These are phyloP conservation scores for Ichneumon xanthorius DNA, from an alignment of 2,888 invertebrate species.

Conservation along the genomic window DNA sequence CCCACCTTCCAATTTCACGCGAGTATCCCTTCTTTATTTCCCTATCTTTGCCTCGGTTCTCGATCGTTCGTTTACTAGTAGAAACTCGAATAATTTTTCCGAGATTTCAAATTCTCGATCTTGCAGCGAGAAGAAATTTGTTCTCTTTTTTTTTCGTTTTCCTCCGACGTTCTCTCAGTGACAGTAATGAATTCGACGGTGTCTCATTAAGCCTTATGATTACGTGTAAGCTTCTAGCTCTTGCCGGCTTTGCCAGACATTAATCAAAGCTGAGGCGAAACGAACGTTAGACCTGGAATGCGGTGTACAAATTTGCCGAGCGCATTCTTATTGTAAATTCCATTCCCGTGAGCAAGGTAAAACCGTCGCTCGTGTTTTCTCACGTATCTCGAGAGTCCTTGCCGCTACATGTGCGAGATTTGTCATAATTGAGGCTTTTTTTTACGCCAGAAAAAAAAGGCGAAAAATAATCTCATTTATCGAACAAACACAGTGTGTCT, in stretches of 20 bases:
- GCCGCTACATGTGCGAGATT: slow-evolving; percentile 42
- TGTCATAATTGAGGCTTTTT: slow-evolving; percentile 43
- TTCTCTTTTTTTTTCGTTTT: slow-evolving; percentile 7
- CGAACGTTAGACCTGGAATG: slow-evolving; percentile 65
- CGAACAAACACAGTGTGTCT: neutral
- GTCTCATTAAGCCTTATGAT: slow-evolving; percentile 71
- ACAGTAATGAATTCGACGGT: slow-evolving; percentile 57
- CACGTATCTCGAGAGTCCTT: slow-evolving; percentile 42
- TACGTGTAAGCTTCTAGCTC: slow-evolving; percentile 67
- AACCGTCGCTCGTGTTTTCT: slow-evolving; percentile 46
- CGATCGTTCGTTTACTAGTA: no score
- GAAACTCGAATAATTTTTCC: neutral
- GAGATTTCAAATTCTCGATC: slow-evolving; percentile 27
- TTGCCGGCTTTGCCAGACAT: slow-evolving; percentile 66
- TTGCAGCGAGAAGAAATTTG: slow-evolving; percentile 5
- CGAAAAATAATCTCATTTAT: neutral
- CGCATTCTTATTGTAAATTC: slow-evolving; percentile 73
- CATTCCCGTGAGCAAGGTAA: slow-evolving; percentile 71
- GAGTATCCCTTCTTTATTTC: no score
- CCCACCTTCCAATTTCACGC: no score
- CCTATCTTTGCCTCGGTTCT: no score
- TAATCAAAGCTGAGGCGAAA: slow-evolving; percentile 68
- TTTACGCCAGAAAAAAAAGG: neutral
- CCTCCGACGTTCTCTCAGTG: slow-evolving; percentile 24
- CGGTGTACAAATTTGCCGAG: slow-evolving; percentile 74